Conservation (phyloP, 2,113 vertebrate species). For the Lophius piscatorius region DNA sequence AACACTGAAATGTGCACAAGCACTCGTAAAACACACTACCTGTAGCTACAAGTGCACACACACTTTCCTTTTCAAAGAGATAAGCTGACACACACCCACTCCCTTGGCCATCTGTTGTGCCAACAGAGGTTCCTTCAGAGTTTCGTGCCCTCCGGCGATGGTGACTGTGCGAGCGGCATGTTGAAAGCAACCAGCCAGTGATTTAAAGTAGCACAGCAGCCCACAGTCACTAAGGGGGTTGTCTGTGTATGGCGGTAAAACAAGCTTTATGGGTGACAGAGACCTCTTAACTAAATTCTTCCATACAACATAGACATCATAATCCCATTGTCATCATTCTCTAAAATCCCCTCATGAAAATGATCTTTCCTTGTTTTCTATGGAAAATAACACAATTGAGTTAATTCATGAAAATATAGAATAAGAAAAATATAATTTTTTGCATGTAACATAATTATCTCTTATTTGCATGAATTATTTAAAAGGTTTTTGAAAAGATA, state of each 20-base stretch:
- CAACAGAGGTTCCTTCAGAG: constrained; percentile 51
- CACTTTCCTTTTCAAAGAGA: constrained; percentile 57
- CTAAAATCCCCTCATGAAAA: background rate
- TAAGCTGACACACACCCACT: constrained; percentile 38
- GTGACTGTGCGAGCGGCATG: constrained; percentile 46
- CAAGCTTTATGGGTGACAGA: background rate
- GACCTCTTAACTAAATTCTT: background rate
- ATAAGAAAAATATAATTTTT: no score
- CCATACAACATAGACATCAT: background rate
- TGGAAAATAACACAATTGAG: no score
- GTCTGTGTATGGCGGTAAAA: background rate
- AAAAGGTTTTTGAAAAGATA: no score
- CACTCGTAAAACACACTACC: no score
- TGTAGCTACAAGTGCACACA: constrained; percentile 22
- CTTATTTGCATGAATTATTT: no score
- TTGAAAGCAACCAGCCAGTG: constrained; percentile 40
- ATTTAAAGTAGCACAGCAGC: constrained; percentile 14
- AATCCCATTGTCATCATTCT: background rate
- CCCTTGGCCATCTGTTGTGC: constrained; percentile 33
- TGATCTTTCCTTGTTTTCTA: background rate
- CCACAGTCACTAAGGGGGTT: background rate
- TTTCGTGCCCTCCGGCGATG: constrained; percentile 45
- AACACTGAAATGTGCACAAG: no score
- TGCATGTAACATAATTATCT: no score
- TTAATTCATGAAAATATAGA: no score